Evolutionary conservation across 2,797 vertebrate genomes (phyloP), one percentile per base, ranked within the genome.

Genomic region (Melanotaenia boesemani): DNA sequence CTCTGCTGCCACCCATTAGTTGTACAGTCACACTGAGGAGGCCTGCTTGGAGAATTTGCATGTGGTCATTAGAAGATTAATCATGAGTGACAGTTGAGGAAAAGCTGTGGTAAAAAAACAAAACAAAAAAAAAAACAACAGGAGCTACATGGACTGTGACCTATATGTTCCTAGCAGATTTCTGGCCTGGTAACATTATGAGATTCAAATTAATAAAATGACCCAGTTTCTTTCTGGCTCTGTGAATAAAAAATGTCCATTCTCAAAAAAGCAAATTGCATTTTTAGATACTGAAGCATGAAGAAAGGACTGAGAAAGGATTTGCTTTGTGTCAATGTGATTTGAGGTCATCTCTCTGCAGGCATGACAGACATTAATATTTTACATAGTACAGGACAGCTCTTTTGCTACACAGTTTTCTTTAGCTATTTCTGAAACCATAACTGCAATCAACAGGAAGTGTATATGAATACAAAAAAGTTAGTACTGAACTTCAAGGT

Each of bases 51-150:
- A 81, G 83, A 81, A 94, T 94, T 95, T 92, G 91, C 94, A 95
- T 91, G 85, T 55, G 69, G 84, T 86, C 91, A 91, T 92, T 91
- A 92, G 86, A 81, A 91, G 93, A 95, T 93, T 93, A 94, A 94
- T 94, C 92, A 93, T 65, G 80, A 92, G 83, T 93, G 93, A 94
- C 92, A 92, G 89, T 83, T 54, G 50, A 74, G 83, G 73, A 79
- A 88, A 75, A 64, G 73, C 72, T 73, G 83, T 79, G 85, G 88
- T 88, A 85, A 89, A 12, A 39, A 12, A n/a, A n/a, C n/a, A n/a
- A 39, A 12, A 15, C 8, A 37, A 86, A 90, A 78, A 78, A 85
- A 82, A 88, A 80, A 72, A 85, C 79, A 81, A 76, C 41, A 66
- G 84, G 88, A 89, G 79, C 81, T 72, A 59, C 85, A 73, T 87